phyloP scores from a whole-genome alignment of 2,113 vertebrate genomes.

The Atrichornis clamosus region DNA sequence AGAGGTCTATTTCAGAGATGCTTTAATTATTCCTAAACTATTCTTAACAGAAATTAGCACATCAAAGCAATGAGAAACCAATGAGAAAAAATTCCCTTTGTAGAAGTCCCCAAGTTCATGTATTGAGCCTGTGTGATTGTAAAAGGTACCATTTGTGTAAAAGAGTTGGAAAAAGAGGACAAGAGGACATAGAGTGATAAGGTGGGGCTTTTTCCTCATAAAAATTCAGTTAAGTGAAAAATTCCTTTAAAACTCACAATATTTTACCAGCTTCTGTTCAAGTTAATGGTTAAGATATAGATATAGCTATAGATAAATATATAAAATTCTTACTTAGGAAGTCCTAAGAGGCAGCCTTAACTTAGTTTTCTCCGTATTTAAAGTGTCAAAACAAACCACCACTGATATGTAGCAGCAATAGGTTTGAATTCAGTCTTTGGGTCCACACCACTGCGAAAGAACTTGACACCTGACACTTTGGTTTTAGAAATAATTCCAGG shows the following conservation, averaged over 20 bases:
- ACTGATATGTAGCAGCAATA: not conserved
- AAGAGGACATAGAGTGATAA: not conserved
- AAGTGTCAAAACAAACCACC: not conserved
- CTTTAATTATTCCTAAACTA: constrained; percentile 59
- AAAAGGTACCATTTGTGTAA: not conserved
- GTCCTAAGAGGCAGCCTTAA: not conserved
- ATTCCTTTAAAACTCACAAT: not conserved
- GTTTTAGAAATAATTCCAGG: not conserved
- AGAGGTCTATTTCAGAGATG: not conserved
- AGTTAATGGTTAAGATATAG: not conserved
- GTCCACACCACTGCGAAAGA: not conserved
- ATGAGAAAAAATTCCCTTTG: constrained; percentile 22
- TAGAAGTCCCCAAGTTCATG: constrained; percentile 4
- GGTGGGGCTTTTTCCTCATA: not conserved
- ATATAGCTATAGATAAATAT: too few relatives aligned
- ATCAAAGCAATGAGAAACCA: constrained; percentile 59
- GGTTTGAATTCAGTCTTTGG: not conserved
- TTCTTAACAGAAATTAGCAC: constrained; percentile 63
- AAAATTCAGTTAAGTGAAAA: not conserved
- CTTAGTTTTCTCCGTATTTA: not conserved
- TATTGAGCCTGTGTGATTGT: not conserved
- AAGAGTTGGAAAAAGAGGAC: not conserved
- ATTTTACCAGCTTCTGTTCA: not conserved
- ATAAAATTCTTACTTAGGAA: not conserved
- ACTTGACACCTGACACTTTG: not conserved